Conservation (phyloP, 2,797 vertebrate species). For the Xenops minutus region DNA sequence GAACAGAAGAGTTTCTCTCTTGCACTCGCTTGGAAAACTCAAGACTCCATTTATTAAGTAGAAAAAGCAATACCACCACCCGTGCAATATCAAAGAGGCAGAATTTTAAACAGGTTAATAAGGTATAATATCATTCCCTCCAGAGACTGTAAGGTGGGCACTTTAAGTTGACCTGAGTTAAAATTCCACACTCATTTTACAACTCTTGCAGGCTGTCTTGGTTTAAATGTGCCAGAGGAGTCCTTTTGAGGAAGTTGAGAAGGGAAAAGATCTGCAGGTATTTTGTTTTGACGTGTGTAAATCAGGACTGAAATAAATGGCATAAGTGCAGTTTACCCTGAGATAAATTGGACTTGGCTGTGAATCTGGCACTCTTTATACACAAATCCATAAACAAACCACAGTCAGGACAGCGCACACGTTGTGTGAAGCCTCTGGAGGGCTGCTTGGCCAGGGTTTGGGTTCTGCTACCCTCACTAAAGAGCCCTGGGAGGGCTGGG, state of each 20-base stretch:
- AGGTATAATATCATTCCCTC: conserved; percentile 1
- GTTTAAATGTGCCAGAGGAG: neutral
- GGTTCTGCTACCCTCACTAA: neutral
- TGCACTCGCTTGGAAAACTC: neutral
- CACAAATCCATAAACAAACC: neutral
- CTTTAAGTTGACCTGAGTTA: conserved; percentile 27
- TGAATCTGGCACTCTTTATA: conserved; percentile 9
- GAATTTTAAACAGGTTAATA: neutral
- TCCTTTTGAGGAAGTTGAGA: neutral
- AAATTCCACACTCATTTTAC: conserved; percentile 43
- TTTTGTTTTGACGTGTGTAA: conserved; percentile 47
- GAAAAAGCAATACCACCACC: neutral
- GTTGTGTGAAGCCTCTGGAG: neutral
- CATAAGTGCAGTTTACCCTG: neutral
- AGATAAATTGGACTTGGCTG: conserved; percentile 52
- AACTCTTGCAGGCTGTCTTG: neutral
- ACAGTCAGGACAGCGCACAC: neutral
- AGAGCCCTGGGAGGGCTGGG: neutral
- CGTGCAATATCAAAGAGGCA: neutral
- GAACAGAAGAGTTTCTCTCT: conserved; percentile 51
- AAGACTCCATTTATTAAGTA: conserved; percentile 5
- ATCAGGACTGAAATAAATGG: conserved; percentile 17
- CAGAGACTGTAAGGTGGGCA: neutral
- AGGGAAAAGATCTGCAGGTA: conserved; percentile 8
- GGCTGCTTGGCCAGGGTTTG: neutral